Base-by-base conservation (phyloP, 2,797 vertebrate species). In the Pseudotriccus pelzelni region DNA sequence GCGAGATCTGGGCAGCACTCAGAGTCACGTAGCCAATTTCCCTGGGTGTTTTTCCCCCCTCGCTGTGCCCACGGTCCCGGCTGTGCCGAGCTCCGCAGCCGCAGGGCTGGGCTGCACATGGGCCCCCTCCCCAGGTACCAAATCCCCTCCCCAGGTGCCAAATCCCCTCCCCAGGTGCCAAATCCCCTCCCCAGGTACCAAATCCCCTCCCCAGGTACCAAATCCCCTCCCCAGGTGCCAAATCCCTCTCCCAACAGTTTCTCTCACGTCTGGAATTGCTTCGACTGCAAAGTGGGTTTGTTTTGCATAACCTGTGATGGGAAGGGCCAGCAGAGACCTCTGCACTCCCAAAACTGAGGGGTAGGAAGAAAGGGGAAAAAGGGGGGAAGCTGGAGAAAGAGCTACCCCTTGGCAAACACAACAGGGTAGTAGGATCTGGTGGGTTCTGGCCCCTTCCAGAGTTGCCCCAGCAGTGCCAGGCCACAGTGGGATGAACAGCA, bases 351-450 rank as follows among this genome's bases (percentile, higher is more conserved):
- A 64, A 75, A 56, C 16, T 7, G 30, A 43, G 37, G 24, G 47
- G 34, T 37, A 52, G 39, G 21, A 20, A 41, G 39, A 7, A 60
- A 37, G 58, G 24, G 32, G 36, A 18, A 68, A 32, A 12, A 7
- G 4, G 4, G 30, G 14, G 5, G 11, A 5, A 22, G 22, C 41
- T 59, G 44, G 41, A 68, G 37, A 21, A 32, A 56, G 43, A 85
- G 15, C 3, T 30, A 4, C 27, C 8, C n/a, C 28, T 34, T 10
- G 23, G 58, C 9, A 59, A 49, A 8, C 1, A 8, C 17, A 80
- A 46, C 0, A 2, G 30, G 11, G 41, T 46, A 0, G 1, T 7
- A 16, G 37, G 34, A 15, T n/a, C 73, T 1, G 2, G 8, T 4
- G 12, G 7, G 14, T 11, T n/a, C 14, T 1, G 2, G 23, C 4